Base-by-base conservation (phyloP, 1,140 invertebrate genomes). In the Bradynema listronoti region DNA sequence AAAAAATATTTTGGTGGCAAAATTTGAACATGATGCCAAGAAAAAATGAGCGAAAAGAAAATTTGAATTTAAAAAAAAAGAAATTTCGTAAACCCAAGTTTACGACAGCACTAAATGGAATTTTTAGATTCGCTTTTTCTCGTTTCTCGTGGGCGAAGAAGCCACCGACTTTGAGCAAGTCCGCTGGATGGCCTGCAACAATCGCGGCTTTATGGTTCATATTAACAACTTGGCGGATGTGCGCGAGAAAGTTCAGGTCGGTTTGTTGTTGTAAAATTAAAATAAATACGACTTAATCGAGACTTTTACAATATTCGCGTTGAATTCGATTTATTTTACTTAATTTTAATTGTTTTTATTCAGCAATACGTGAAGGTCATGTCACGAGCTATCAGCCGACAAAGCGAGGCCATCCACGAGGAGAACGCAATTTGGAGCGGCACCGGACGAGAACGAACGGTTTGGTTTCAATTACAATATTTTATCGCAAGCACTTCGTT, bases 161-260 rank as follows among this genome's bases (percentile, higher is more conserved):
- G 88, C 92, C 0, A 88, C 87, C 0, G 92, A 94, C 72, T 86
- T 88, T 1, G 81, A 85, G 5, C 90, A 94, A 74, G 87, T 95
- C 63, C 87, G 88, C 75, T 93, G 89, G 88, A 97, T 98, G 87
- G 92, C 93, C 41, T 97, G 93, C 80, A 86, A 86, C 2, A 96
- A 97, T 81, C 86, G 89, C 83, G 93, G 91, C 88, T 77, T 63
- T 47, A 78, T 77, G 76, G 74, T 78, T 1, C 76, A 77, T 56
- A 59, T 77, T n/a, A 55, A 45, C 16, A 75, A 77, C 52, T 59
- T 77, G 70, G 75, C 74, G 22, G 74, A 77, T 61, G 72, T 77
- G 29, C 73, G 73, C 50, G 74, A 77, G 55, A 75, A 75, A 61
- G 69, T 75, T 29, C 70, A 69, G 59, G 70, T 71, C 9, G 41